Conservation (phyloP, 92 coral and sea anemone species). For the Epizoanthus stellaris region DNA sequence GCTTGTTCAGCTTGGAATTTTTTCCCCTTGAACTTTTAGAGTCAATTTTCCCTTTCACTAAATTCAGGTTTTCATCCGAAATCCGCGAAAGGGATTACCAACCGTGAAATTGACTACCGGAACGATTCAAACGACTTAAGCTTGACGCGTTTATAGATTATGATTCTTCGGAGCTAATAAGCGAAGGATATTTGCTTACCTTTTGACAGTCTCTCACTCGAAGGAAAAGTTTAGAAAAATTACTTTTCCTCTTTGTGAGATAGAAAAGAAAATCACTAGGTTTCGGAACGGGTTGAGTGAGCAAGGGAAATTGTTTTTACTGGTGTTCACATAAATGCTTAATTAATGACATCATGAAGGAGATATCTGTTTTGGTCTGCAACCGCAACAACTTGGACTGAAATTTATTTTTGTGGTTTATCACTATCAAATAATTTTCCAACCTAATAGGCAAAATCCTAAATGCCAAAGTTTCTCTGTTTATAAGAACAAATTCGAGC, state of each 20-base stretch:
- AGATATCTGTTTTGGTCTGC: slow-evolving; percentile 15
- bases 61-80: background rate
- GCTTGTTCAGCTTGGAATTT: background rate
- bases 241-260: background rate
- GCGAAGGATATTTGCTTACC: background rate
- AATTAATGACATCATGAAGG: slow-evolving; percentile 31
- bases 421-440: background rate
- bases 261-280: slow-evolving; percentile 9
- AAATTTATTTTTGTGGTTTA: background rate
- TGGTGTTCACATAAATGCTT: slow-evolving; percentile 40
- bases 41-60: background rate
- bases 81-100: background rate
- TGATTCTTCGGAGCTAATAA: background rate
- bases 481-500: background rate
- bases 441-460: background rate
- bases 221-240: background rate
- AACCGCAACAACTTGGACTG: background rate
- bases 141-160: background rate
- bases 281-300: slow-evolving; percentile 29
- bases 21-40: background rate
- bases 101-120: background rate
- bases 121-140: background rate
- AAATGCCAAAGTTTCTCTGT: background rate
- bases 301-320: slow-evolving; percentile 24
- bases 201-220: background rate